Evolutionary conservation across 1,140 invertebrate genomes (phyloP), one percentile per base, ranked within the genome.

Genomic region (Thaumatotibia leucotreta): DNA sequence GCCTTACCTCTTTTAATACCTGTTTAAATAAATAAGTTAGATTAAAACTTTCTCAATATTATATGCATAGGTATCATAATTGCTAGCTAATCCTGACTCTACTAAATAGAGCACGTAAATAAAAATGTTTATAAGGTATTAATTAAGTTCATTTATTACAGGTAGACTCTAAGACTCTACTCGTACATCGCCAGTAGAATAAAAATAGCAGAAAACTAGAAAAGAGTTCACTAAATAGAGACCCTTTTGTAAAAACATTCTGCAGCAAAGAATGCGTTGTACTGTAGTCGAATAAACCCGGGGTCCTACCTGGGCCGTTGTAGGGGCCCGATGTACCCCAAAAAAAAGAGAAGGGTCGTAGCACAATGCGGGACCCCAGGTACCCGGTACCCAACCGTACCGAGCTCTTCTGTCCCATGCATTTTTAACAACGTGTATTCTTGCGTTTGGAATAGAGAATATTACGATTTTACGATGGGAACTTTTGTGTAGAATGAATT

Each of bases 311-410:
- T 90, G 88, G 78, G 67, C 66, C 68, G 69, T 71, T 73, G 77
- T 73, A 80, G 79, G 82, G 84, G 81, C 80, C 80, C 76, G 72
- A 74, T 77, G 73, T 80, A 74, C 74, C 67, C 76, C 77, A 83
- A 87, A 89, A 90, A 90, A 90, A 88, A 72, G 77, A 78, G 79
- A 84, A 87, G 88, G 88, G 88, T 88, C 84, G 77, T 64, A 63
- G 67, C 64, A 88, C 82, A 88, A 86, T 79, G 77, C 80, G 69
- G 63, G 63, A 66, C 63, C 66, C 66, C 77, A 88, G 88, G 86
- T 88, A 88, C 77, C 73, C 71, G 66, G 35, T 63, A 65, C 54
- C 61, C 65, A 65, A n/a, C 64, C 67, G 67, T 63, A 72, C 68
- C 66, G 22, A 14, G 62, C 52, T 31, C 52, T 31, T 27, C 52